Evolutionary conservation across 2,888 invertebrate genomes (phyloP).

Genomic region (Hydraecia micacea): DNA sequence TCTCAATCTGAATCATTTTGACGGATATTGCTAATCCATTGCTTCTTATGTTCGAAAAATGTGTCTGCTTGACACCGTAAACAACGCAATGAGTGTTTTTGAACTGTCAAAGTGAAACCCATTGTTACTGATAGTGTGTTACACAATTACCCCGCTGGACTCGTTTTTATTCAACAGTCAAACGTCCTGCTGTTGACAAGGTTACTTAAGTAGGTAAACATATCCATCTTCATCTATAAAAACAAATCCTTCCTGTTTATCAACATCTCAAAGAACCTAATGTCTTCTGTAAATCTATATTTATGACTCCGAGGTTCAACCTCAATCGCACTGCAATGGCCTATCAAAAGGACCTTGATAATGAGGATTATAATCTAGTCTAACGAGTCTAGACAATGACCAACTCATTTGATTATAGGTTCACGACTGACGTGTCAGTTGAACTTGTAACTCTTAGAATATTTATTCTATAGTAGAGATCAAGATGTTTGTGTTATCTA

Average conservation of each 20-base stretch:
- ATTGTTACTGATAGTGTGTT: no score
- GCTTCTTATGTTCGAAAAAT: no score
- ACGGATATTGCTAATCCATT: no score
- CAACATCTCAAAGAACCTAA: constrained; percentile 14
- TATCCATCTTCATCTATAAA: neutral
- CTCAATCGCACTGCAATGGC: constrained; percentile 21
- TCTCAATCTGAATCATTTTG: no score
- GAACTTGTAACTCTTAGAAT: neutral
- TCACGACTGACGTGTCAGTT: neutral
- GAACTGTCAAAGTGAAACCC: no score
- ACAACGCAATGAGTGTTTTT: no score
- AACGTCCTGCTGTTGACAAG: neutral
- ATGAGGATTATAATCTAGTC: constrained; percentile 47
- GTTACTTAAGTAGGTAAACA: neutral
- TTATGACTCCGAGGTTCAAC: constrained; percentile 17
- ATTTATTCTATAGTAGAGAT: neutral
- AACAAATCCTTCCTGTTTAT: constrained; percentile 5
- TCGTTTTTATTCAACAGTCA: no score
- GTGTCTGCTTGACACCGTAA: no score
- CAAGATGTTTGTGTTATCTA: neutral
- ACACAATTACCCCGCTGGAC: no score
- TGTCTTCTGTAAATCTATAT: constrained; percentile 19
- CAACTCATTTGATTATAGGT: constrained; percentile 37
- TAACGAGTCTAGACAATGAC: constrained; percentile 43
- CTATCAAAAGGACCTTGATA: constrained; percentile 42